Conservation (phyloP, 1,140 invertebrate genomes). For the Drosophila saltans region DNA sequence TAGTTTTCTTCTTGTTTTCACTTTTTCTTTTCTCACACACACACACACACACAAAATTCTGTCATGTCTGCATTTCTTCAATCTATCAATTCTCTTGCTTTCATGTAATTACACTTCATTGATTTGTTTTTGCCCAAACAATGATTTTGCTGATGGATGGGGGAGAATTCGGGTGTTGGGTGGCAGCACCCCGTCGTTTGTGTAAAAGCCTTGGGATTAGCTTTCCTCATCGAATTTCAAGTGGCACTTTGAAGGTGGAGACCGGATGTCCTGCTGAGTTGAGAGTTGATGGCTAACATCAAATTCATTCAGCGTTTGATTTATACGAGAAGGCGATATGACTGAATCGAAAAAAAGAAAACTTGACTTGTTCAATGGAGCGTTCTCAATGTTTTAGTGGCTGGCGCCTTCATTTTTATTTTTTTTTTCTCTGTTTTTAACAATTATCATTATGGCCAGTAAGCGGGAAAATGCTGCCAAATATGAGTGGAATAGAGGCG, state of each 20-base stretch:
- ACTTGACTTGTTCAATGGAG: slow-evolving; percentile 54
- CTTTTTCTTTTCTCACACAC: not conserved
- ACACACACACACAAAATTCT: not conserved
- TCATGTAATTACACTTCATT: slow-evolving; percentile 63
- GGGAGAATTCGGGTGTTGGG: too few relatives aligned
- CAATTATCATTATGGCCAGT: slow-evolving; percentile 59
- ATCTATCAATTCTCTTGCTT: slow-evolving; percentile 26
- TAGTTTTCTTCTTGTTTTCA: not conserved
- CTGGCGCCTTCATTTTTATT: slow-evolving; percentile 26
- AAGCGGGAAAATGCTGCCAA: slow-evolving; percentile 8
- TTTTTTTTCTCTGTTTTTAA: not conserved
- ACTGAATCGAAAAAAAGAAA: not conserved
- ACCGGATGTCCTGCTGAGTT: slow-evolving; percentile 42
- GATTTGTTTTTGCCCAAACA: slow-evolving; percentile 62
- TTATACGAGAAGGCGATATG: slow-evolving; percentile 35
- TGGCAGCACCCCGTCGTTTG: slow-evolving; percentile 32
- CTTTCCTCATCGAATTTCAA: slow-evolving; percentile 69
- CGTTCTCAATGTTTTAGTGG: slow-evolving; percentile 50
- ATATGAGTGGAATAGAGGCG: not conserved
- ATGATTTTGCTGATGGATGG: slow-evolving; percentile 7
- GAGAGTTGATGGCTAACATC: slow-evolving; percentile 12
- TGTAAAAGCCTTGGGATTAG: slow-evolving; percentile 60
- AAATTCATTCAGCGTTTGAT: slow-evolving; percentile 58
- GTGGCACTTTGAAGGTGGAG: slow-evolving; percentile 48
- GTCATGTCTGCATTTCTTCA: slow-evolving; percentile 19